Conservation (phyloP, 2,113 vertebrate species). For the Sphaerodactylus townsendi region DNA sequence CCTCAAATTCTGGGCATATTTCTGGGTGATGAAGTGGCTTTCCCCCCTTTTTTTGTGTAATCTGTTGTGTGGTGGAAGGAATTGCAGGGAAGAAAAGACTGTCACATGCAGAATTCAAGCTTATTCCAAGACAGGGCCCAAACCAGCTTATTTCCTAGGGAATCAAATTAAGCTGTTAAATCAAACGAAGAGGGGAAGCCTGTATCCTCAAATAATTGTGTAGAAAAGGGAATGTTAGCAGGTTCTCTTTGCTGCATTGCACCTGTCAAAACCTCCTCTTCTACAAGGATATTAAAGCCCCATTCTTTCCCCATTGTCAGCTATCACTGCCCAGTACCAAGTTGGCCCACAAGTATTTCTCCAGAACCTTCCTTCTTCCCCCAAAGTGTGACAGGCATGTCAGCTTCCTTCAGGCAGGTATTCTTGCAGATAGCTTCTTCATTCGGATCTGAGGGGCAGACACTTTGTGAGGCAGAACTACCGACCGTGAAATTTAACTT, state of each 20-base stretch:
- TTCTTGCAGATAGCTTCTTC: slow-evolving; percentile 28
- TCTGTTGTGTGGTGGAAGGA: neutral
- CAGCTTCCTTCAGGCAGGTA: rapidly evolving
- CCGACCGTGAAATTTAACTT: slow-evolving; percentile 8
- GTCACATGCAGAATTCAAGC: neutral
- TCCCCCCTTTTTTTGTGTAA: neutral
- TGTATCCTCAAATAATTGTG: neutral
- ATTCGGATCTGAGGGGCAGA: rapidly evolving
- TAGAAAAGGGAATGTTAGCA: neutral
- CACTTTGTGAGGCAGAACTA: rapidly evolving
- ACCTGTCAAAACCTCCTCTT: neutral
- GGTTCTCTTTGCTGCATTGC: neutral
- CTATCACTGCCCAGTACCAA: neutral
- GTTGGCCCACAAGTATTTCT: neutral
- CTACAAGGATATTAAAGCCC: neutral
- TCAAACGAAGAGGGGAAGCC: too few relatives aligned
- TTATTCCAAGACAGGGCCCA: neutral
- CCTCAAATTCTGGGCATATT: neutral
- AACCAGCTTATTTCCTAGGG: neutral
- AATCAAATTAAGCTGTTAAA: neutral
- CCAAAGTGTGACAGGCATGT: neutral
- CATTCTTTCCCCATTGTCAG: too few relatives aligned
- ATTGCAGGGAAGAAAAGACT: neutral
- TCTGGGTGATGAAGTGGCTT: neutral
- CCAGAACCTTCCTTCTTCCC: neutral